These are phyloP conservation scores for Sialis lutaria DNA, from an alignment of 2,888 invertebrate species.

Conservation along the genomic window DNA sequence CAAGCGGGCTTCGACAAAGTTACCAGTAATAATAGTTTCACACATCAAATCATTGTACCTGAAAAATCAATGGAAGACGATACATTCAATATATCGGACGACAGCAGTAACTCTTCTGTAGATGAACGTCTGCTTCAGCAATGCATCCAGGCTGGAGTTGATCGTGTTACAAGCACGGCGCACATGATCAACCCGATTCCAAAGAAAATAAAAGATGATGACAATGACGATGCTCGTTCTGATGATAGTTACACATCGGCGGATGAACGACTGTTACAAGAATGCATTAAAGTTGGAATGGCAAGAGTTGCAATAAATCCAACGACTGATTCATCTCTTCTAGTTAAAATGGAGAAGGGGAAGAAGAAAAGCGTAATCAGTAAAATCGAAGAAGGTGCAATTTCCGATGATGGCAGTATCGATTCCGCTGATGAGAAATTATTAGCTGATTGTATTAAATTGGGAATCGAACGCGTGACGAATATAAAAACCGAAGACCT, in stretches of 20 bases:
- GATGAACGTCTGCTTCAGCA: slow-evolving; percentile 20
- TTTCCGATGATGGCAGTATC: slow-evolving; percentile 3
- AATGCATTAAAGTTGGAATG: slow-evolving; percentile 27
- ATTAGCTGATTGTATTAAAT: background rate
- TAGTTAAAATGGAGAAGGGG: background rate
- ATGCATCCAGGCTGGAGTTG: slow-evolving; percentile 22
- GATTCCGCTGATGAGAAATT: slow-evolving; percentile 1
- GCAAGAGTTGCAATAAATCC: slow-evolving; percentile 10
- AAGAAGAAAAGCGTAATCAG: background rate
- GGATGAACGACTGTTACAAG: slow-evolving; percentile 24
- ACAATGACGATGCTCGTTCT: background rate
- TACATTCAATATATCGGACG: slow-evolving; percentile 33
- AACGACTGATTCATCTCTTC: background rate
- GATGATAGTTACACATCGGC: slow-evolving; percentile 5
- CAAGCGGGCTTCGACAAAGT: slow-evolving; percentile 24
- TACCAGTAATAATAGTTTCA: background rate
- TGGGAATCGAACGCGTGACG: slow-evolving; percentile 2
- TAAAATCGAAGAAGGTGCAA: background rate
- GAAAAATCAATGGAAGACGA: background rate
- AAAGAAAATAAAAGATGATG: background rate
- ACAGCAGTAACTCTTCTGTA: slow-evolving; percentile 40
- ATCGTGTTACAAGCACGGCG: slow-evolving; percentile 3
- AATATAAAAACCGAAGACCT: background rate
- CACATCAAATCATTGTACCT: slow-evolving; percentile 1
- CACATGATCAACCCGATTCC: background rate